A percentile compares a stretch with the other conserved stretches of the same genome.
phyloP scores from a whole-genome alignment of 2,888 invertebrate genomes.

The Eupithecia subumbrata region DNA sequence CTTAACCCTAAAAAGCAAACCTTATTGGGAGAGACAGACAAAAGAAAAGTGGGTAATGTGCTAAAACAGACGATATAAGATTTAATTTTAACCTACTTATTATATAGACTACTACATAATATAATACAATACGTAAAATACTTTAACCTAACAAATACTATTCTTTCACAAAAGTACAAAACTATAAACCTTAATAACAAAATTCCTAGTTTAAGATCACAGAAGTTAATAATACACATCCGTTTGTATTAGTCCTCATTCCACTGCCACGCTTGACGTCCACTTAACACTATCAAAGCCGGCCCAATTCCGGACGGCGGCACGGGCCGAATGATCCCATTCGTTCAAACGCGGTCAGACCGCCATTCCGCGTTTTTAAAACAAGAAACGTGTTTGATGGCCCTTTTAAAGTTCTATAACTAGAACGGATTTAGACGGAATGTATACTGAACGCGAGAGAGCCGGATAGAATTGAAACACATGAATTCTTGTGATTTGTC shows the following conservation, averaged over 20 bases:
- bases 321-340: constrained; percentile 12
- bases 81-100: no score
- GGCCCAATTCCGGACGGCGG: not conserved
- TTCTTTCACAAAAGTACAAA: not conserved
- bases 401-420: constrained; percentile 41
- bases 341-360: constrained; percentile 39
- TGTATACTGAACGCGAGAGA: constrained; percentile 12
- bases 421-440: constrained; percentile 37
- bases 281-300: not conserved
- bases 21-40: no score
- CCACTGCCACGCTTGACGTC: not conserved
- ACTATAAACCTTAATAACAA: not conserved
- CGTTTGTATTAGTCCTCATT: constrained; percentile 5
- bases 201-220: constrained; percentile 5
- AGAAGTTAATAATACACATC: not conserved
- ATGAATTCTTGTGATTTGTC: no score
- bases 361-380: constrained; percentile 28
- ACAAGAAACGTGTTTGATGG: constrained; percentile 34
- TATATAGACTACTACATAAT: no score
- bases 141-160: no score
- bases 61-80: no score
- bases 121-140: no score
- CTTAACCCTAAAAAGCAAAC: no score
- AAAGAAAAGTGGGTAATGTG: no score
- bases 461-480: not conserved